Evolutionary conservation across 2,888 invertebrate species (phyloP), one percentile per base, ranked within the genome.

Genomic region (Standfussiana lucernea): DNA sequence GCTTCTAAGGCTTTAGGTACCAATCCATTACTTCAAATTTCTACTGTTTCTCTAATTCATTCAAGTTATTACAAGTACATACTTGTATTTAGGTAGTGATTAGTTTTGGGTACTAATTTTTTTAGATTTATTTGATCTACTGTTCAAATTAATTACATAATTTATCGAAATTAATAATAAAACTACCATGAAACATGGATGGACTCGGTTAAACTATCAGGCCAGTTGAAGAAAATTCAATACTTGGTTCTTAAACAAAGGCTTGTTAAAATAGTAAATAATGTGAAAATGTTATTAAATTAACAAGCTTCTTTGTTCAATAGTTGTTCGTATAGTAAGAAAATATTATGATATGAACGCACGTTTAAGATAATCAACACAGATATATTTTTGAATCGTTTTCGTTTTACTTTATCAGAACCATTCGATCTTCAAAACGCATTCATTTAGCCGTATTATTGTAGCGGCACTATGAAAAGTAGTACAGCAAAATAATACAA

Each of bases 111-210:
- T 28, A 56, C 6, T 15, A 28, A 6, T 2, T n/a, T n/a, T 13
- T 53, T n/a, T 53, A 13, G 28, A 37, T 37, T 50, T 42, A 24
- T 35, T 32, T 45, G 0, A 0, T 42, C 13, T 42, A 61, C 53
- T n/a, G 21, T 47, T 15, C 15, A 77, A 42, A 77, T 65, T 66
- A 45, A 72, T 83, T 40, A 8, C 5, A 70, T 72, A 15, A 59
- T 32, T 32, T 40, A 53, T 37, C 4, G 11, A 47, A 65, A 37
- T n/a, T n/a, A n/a, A n/a, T 71, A 65, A 47, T 15, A 53, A 77
- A 47, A 86, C 59, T 69, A 56, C 45, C 35, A 28, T 50, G 37
- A 56, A 69, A 74, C 76, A 76, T 74, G 74, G 1, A 72, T 83
- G 24, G 32, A 35, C 35, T 50, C 15, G 4, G 56, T 79, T 67